Base-by-base conservation (phyloP, 2,113 vertebrate genomes). In the Zapus hudsonius region DNA sequence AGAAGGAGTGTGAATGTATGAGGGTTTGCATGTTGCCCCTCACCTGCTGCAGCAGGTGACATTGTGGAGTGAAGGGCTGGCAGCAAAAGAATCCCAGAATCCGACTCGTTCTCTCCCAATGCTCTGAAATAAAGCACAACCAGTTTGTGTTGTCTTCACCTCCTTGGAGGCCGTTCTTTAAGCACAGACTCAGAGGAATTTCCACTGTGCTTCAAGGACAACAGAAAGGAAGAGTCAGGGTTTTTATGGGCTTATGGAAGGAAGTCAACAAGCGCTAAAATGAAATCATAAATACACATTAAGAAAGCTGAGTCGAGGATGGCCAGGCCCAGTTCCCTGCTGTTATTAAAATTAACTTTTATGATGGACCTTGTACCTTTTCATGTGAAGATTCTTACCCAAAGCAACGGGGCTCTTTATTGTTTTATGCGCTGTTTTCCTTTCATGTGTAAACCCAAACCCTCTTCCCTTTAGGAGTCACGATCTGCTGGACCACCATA, bases 311-410 rank as follows among this genome's bases (percentile, higher is more conserved):
- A 95, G 88, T 88, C 33, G 29, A 96, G 79, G 55, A 88, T 40
- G 90, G 22, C 83, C 88, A 91, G 87, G 69, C 59, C 76, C 33
- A 83, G 69, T 78, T 94, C 59, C 88, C 95, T 92, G 92, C 92
- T 96, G 93, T 89, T 96, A 92, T 91, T 96, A 94, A 96, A 96
- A 96, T 96, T 87, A 96, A 86, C 84, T 91, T 83, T 81, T 75
- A 89, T 64, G 31, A 90, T 87, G 16, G 78, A 36, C 47, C 5
- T 0, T n/a, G 52, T 47, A 91, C 52, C 27, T 92, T 93, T 47
- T 93, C 44, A 22, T 66, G 64, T 91, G 47, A 82, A 47, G 55
- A 92, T 64, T 88, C 63, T 31, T 29, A 80, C 67, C 27, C 0
- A 82, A 87, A 94, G 78, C 59, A 90, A n/a, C 13, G 20, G 20